Conservation (phyloP, 2,888 invertebrate genomes). For the Mactromeris polynyma region DNA sequence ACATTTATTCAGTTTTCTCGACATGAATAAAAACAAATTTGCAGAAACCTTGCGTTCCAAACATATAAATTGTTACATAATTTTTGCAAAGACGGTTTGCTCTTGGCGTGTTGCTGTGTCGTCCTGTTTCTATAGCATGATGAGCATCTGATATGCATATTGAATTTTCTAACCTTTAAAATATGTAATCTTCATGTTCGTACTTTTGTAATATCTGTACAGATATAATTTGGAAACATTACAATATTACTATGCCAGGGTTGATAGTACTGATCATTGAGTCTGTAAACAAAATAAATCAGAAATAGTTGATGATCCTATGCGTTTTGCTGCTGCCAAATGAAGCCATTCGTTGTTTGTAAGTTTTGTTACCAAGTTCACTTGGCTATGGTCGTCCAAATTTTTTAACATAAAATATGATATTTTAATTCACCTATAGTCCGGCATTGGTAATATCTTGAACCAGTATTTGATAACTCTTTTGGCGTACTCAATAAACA, state of each 20-base stretch:
- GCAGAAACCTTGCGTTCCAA: too few species aligned
- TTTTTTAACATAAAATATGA: conserved; percentile 21
- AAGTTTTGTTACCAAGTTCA: background rate
- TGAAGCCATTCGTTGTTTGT: background rate
- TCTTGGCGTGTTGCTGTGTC: too few species aligned
- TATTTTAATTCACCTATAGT: background rate
- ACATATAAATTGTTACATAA: too few species aligned
- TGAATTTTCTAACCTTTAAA: too few species aligned
- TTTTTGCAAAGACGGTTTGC: too few species aligned
- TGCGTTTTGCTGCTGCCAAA: conserved; percentile 4
- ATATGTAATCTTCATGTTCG: conserved; percentile 12
- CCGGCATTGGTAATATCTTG: conserved; percentile 32
- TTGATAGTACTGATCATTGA: conserved; percentile 9
- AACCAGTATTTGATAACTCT: conserved; percentile 50
- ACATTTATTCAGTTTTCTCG: too few species aligned
- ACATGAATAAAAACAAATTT: too few species aligned
- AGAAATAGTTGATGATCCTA: background rate
- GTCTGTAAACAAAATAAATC: background rate
- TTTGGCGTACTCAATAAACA: conserved; percentile 35
- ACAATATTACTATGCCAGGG: background rate
- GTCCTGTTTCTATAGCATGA: too few species aligned
- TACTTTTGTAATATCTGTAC: conserved; percentile 3
- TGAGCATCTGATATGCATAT: too few species aligned
- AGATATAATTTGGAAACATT: background rate
- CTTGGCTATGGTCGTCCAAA: background rate